Percentiles rank a stretch among this genome's conserved stretches.
phyloP scores from a whole-genome alignment of 1,140 invertebrate genomes.

The Periplaneta americana region DNA sequence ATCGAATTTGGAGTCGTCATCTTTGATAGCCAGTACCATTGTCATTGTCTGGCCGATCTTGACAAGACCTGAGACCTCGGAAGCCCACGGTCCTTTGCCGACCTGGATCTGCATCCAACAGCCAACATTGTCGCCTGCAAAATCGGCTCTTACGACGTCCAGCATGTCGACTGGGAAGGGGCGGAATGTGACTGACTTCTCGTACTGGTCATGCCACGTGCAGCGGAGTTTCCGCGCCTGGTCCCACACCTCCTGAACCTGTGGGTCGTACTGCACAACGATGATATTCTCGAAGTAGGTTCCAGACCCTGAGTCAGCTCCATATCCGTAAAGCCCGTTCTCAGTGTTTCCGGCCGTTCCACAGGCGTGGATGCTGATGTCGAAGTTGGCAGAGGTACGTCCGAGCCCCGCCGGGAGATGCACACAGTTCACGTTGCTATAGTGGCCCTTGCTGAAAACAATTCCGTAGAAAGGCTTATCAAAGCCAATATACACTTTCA shows the following conservation, averaged over 20 bases:
- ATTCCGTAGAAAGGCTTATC: slow-evolving; percentile 94
- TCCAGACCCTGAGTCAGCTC: slow-evolving; percentile 78
- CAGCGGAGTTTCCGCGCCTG: slow-evolving; percentile 87
- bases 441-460: slow-evolving; percentile 88
- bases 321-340: slow-evolving; percentile 77
- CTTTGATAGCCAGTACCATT: slow-evolving; percentile 93
- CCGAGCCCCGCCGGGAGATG: slow-evolving; percentile 84
- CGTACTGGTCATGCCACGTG: slow-evolving; percentile 94
- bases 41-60: slow-evolving; percentile 97
- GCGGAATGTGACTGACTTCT: slow-evolving; percentile 90
- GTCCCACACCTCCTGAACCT: slow-evolving; percentile 96
- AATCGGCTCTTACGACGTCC: slow-evolving; percentile 87
- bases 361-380: slow-evolving; percentile 85
- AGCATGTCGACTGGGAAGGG: slow-evolving; percentile 95
- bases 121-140: slow-evolving; percentile 91
- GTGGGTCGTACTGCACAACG: slow-evolving; percentile 89
- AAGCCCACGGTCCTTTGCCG: slow-evolving; percentile 93
- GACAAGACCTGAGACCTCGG: slow-evolving; percentile 88
- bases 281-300: slow-evolving; percentile 94
- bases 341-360: slow-evolving; percentile 88
- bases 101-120: slow-evolving; percentile 95
- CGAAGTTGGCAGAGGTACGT: slow-evolving; percentile 79
- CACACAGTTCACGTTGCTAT: slow-evolving; percentile 87
- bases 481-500: slow-evolving; percentile 81
- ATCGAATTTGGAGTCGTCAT: slow-evolving; percentile 93